These are phyloP conservation scores for Macropis europaea DNA, from an alignment of 2,888 invertebrate species.

Conservation along the genomic window DNA sequence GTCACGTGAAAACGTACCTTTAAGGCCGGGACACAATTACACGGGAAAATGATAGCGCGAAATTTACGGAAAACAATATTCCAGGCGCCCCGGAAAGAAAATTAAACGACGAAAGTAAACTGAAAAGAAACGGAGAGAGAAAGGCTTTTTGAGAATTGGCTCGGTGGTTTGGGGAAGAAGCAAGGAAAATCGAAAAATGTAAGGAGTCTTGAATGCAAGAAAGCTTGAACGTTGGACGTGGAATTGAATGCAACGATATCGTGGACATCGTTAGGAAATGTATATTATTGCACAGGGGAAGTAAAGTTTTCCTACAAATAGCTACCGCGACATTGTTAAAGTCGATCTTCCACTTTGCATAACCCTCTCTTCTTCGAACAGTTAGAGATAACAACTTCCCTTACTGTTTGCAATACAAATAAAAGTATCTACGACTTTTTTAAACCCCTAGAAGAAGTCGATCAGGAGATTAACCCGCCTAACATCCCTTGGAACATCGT, in stretches of 20 bases:
- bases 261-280: no score
- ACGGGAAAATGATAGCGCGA: constrained; percentile 39
- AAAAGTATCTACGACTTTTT: neutral
- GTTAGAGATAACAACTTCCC: neutral
- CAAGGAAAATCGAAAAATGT: neutral
- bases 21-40: constrained; percentile 56
- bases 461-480: no score
- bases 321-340: neutral
- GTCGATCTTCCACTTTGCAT: neutral
- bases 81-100: constrained; percentile 7
- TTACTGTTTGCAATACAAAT: neutral
- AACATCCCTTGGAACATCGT: no score
- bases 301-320: no score
- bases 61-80: neutral
- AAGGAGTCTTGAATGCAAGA: neutral
- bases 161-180: neutral
- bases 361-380: neutral
- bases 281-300: no score
- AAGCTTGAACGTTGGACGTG: no score
- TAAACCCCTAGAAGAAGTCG: no score
- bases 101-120: neutral
- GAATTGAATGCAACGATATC: no score
- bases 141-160: constrained; percentile 14
- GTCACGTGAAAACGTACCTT: no score
- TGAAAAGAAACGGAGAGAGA: neutral